Evolutionary conservation across 92 coral and sea anemone species (phyloP).

Genomic region (Heteractis magnifica): DNA sequence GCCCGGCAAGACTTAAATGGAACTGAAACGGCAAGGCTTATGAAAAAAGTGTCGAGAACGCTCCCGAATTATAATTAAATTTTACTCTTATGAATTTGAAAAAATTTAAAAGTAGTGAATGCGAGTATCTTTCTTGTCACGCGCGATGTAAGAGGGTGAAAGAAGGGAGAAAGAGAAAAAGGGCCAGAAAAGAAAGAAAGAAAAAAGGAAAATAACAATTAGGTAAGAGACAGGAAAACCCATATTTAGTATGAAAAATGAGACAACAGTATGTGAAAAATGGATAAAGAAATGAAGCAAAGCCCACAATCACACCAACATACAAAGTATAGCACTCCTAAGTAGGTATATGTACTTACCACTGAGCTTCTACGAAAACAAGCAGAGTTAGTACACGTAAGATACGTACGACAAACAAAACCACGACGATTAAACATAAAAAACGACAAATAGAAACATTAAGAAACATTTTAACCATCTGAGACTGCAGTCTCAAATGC

Average conservation of each 20-base stretch:
- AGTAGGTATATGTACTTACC: slow-evolving; percentile 23
- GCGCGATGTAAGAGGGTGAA: too few relatives aligned
- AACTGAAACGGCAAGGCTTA: too few relatives aligned
- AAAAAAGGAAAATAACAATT: too few relatives aligned
- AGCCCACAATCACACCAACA: background rate
- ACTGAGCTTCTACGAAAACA: slow-evolving; percentile 7
- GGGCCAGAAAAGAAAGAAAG: too few relatives aligned
- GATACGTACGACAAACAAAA: slow-evolving; percentile 24
- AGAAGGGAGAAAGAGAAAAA: too few relatives aligned
- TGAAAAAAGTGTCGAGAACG: too few relatives aligned
- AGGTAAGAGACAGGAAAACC: too few relatives aligned
- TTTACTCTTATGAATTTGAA: too few relatives aligned
- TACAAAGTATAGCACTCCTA: slow-evolving; percentile 37
- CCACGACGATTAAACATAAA: background rate
- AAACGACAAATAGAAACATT: background rate
- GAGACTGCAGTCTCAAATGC: background rate
- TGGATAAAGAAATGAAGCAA: background rate
- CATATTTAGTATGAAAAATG: background rate
- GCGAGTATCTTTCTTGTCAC: too few relatives aligned
- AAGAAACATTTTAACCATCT: slow-evolving; percentile 7
- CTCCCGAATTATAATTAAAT: too few relatives aligned
- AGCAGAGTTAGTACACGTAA: slow-evolving; percentile 32
- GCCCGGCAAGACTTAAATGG: too few relatives aligned
- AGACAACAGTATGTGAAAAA: background rate
- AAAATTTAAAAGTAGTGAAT: too few relatives aligned